Percentiles rank a stretch among this genome's conserved stretches.
Conservation (phyloP, 2,113 vertebrate genomes). For the Myanophis thanlyinensis region DNA sequence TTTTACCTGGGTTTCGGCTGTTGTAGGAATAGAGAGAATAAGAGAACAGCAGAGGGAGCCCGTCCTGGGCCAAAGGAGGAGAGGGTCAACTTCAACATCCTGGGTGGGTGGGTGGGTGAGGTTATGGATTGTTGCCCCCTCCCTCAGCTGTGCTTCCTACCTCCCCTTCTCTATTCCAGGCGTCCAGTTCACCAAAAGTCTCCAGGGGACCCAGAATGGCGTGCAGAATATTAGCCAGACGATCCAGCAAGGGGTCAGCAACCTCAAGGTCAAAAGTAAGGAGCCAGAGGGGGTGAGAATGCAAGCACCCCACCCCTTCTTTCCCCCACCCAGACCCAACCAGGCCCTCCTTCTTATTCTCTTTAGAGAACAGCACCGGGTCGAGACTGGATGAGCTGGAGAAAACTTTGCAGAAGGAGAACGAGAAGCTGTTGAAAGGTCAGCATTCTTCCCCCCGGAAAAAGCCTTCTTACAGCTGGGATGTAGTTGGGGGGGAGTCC, state of each 20-base stretch:
- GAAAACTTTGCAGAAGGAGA: fast-evolving
- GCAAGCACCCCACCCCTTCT: too few relatives aligned
- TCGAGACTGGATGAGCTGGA: background rate
- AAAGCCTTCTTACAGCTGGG: background rate
- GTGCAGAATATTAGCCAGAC: background rate
- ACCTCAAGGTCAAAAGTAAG: background rate
- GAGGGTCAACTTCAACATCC: too few relatives aligned
- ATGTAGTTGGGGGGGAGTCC: background rate
- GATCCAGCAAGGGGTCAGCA: fast-evolving
- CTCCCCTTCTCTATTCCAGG: background rate
- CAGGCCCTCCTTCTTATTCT: fast-evolving
- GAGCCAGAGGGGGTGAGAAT: background rate
- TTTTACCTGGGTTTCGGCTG: background rate
- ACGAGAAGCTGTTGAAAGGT: background rate
- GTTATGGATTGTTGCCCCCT: too few relatives aligned
- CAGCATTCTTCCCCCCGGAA: background rate
- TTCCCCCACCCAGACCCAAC: background rate
- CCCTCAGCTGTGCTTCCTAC: background rate
- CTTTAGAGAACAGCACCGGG: background rate
- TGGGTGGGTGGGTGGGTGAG: background rate
- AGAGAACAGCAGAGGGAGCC: too few relatives aligned
- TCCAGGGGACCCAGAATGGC: background rate
- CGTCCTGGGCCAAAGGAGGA: background rate
- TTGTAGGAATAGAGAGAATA: background rate
- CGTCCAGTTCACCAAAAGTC: background rate